A percentile compares a stretch with the other conserved stretches of the same genome.
Evolutionary conservation across 2,113 vertebrate species (phyloP).

Genomic region (Campylomormyrus numenius): DNA sequence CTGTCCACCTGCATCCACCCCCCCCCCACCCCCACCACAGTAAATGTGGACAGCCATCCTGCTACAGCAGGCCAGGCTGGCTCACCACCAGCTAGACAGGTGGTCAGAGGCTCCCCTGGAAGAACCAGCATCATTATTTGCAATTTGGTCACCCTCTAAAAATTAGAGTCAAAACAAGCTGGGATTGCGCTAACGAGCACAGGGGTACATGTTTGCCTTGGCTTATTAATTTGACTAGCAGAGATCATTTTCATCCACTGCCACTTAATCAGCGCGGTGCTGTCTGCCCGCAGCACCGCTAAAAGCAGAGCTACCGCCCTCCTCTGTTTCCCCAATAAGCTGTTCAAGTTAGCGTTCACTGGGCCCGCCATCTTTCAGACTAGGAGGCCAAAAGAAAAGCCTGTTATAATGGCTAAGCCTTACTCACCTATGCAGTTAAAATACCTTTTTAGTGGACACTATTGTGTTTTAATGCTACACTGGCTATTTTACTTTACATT

Average conservation of each 20-base stretch:
- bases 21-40: no score
- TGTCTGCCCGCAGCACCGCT: constrained; percentile 40
- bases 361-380: background rate
- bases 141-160: constrained; percentile 51
- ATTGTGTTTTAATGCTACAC: background rate
- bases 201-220: constrained; percentile 63
- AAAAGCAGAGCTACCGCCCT: constrained; percentile 28
- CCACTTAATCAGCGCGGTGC: constrained; percentile 60
- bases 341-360: background rate
- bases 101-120: constrained; percentile 54
- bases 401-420: background rate
- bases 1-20: background rate
- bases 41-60: background rate
- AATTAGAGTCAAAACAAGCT: constrained; percentile 50
- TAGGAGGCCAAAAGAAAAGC: background rate
- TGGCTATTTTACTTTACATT: background rate
- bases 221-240: constrained; percentile 60
- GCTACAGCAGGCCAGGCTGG: constrained; percentile 42
- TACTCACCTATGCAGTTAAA: background rate
- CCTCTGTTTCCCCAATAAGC: constrained; percentile 29
- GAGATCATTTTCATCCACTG: constrained; percentile 50
- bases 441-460: background rate
- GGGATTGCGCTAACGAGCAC: constrained; percentile 49
- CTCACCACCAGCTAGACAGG: constrained; percentile 57
- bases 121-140: constrained; percentile 56